phyloP scores from a whole-genome alignment of 2,113 vertebrate species.

The Larimichthys crocea region DNA sequence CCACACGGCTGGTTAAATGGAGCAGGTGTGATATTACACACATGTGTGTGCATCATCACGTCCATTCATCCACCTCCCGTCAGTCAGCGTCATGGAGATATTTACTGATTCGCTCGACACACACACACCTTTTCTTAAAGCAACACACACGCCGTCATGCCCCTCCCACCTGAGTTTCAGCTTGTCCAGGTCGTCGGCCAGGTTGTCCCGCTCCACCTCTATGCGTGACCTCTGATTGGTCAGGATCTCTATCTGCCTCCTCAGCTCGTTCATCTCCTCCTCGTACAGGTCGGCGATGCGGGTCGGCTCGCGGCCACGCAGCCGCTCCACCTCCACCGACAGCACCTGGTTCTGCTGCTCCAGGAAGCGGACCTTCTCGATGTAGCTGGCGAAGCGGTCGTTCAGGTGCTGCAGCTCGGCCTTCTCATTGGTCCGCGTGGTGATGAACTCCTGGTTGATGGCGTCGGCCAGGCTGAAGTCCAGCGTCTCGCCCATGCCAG shows the following conservation, averaged over 20 bases:
- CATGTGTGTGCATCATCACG: not conserved
- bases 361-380: slow-evolving; percentile 97
- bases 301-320: slow-evolving; percentile 93
- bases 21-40: not conserved
- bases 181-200: slow-evolving; percentile 92
- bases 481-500: slow-evolving; percentile 91
- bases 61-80: not conserved
- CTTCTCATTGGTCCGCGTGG: slow-evolving; percentile 96
- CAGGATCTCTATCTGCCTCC: slow-evolving; percentile 91
- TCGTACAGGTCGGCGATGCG: slow-evolving; percentile 92
- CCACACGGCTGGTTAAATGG: slow-evolving; percentile 9
- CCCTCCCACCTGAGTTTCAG: slow-evolving; percentile 91
- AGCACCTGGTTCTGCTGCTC: slow-evolving; percentile 95
- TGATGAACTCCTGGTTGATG: slow-evolving; percentile 96
- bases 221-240: slow-evolving; percentile 91
- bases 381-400: slow-evolving; percentile 96
- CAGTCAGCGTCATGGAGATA: no score
- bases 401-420: slow-evolving; percentile 96
- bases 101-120: not conserved
- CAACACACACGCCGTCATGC: not conserved
- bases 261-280: slow-evolving; percentile 93
- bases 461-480: slow-evolving; percentile 95
- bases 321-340: slow-evolving; percentile 90
- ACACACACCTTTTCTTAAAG: slow-evolving; percentile 21
- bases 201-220: slow-evolving; percentile 94